Evolutionary conservation across 2,888 invertebrate species (phyloP), one percentile per base, ranked within the genome.

Genomic region (Rotaria magnacalcarata): DNA sequence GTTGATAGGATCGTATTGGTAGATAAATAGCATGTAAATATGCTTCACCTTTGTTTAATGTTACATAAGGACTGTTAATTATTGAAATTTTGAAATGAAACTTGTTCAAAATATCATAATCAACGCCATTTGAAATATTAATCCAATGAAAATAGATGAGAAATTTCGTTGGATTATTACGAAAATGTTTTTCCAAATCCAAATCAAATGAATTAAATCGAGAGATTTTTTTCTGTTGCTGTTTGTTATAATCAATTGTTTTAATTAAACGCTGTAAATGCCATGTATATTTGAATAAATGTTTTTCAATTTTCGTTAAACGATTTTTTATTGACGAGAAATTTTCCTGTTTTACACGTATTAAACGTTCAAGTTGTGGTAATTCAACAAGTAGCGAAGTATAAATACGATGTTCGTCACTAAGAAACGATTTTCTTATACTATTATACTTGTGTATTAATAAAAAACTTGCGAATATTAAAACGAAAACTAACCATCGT

Each of bases 401-500:
- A 80, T 47, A 80, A 3, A 80, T 80, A 11, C 80, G 80, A 80
- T 80, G 80, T 80, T 80, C 80, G 47, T 80, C 47, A 43, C 47
- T 47, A 47, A 80, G n/a, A 47, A n/a, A 3, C n/a, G 8, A 80
- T 24, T 24, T 80, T 80, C 21, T 24, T n/a, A 80, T n/a, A 7
- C 8, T 47, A 80, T 24, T 47, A 47, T 43, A 80, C 16, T 11
- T 47, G 14, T 47, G 47, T 10, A 80, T 5, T 43, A 80, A n/a
- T 34, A 67, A 14, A 34, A 67, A 19, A 67, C 27, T 19, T 19
- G 5, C 16, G 4, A 67, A 34, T 34, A 67, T 19, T 5, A 67
- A 34, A 7, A 67, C 27, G 16, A 67, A 16, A 1, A 34, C 34
- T 19, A 67, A 16, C 34, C 27, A 67, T 67, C 67, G 67, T 7